Conservation (phyloP, 2,888 invertebrate species). For the Calliopum simillimum region DNA sequence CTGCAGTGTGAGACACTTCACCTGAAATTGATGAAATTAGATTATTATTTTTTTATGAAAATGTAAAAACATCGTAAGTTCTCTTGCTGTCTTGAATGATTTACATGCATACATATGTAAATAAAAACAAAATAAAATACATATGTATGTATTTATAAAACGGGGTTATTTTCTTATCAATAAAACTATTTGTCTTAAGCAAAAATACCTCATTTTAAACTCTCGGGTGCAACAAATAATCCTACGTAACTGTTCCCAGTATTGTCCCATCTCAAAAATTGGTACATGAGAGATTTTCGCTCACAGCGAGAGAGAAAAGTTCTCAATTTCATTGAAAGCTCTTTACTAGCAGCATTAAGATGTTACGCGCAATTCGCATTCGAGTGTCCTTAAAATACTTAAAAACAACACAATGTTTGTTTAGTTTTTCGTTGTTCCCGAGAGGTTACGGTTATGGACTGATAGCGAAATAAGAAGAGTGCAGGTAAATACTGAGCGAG, state of each 20-base stretch:
- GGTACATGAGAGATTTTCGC: not conserved
- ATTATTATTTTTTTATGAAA: too few relatives aligned
- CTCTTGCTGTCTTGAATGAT: too few relatives aligned
- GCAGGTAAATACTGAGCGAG: not conserved
- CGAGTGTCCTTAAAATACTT: not conserved
- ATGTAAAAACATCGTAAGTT: too few relatives aligned
- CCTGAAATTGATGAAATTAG: too few relatives aligned
- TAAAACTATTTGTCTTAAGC: not conserved
- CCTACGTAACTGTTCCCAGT: slow-evolving; percentile 8
- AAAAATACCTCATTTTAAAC: not conserved
- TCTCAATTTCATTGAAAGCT: not conserved
- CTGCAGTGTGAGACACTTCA: too few relatives aligned
- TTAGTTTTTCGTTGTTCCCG: too few relatives aligned
- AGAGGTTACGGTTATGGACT: too few relatives aligned
- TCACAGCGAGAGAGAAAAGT: not conserved
- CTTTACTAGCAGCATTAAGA: not conserved
- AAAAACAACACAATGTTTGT: too few relatives aligned
- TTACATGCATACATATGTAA: too few relatives aligned
- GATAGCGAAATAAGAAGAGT: not conserved
- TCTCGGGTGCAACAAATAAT: slow-evolving; percentile 10
- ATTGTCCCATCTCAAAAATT: not conserved
- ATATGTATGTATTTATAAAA: too few relatives aligned
- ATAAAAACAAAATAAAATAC: not conserved
- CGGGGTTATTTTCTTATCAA: not conserved
- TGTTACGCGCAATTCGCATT: not conserved